Conservation (phyloP, 1,140 invertebrate species). For the Araneus ventricosus region DNA sequence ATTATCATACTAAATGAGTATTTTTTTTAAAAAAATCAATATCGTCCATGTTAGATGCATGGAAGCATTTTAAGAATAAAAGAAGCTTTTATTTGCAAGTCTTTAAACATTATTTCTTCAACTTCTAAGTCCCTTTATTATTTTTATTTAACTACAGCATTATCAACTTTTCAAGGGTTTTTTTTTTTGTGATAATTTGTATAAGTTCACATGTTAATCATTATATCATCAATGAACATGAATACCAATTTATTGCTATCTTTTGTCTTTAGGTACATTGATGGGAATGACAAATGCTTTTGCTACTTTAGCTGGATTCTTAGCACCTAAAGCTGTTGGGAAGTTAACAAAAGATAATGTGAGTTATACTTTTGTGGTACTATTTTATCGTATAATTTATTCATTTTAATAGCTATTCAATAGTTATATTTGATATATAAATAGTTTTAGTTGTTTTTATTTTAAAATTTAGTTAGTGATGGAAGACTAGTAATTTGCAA, state of each 20-base stretch:
- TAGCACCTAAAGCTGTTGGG: slow-evolving; percentile 78
- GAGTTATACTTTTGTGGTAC: slow-evolving; percentile 68
- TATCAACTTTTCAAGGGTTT: not conserved
- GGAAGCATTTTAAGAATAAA: not conserved
- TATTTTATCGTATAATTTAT: too few relatives aligned
- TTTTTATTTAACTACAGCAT: not conserved
- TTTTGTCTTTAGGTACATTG: slow-evolving; percentile 76
- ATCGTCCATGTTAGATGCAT: too few relatives aligned
- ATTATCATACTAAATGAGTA: too few relatives aligned
- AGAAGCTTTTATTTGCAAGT: too few relatives aligned
- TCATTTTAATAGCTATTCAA: not conserved
- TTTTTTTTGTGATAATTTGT: not conserved
- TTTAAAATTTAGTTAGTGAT: not conserved
- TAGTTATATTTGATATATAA: too few relatives aligned
- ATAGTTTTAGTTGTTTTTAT: not conserved
- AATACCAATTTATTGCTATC: too few relatives aligned
- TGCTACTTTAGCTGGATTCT: slow-evolving; percentile 78
- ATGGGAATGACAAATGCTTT: slow-evolving; percentile 79
- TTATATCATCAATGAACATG: too few relatives aligned
- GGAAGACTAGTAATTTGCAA: not conserved
- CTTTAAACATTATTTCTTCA: too few relatives aligned
- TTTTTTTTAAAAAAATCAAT: too few relatives aligned
- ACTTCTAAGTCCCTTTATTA: too few relatives aligned
- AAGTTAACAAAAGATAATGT: slow-evolving; percentile 77
- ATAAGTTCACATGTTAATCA: too few relatives aligned